Base-by-base conservation (phyloP, 2,113 vertebrate species). In the Coracopsis vasa region DNA sequence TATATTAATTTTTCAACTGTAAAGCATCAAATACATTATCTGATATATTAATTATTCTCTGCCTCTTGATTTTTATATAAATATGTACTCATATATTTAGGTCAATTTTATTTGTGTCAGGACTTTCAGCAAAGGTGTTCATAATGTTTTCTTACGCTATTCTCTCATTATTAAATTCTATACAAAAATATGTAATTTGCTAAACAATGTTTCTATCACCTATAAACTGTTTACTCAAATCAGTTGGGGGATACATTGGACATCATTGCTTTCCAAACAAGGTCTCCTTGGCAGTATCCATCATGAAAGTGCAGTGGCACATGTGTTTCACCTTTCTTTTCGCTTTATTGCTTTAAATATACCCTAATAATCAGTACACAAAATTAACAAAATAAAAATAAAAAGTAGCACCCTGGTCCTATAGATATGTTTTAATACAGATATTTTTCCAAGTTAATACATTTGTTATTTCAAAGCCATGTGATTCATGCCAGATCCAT, bases 301-400 rank as follows among this genome's bases (percentile, higher is more conserved):
- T 29, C 29, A 60, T 4, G 45, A 31, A 50, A 86, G 3, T 25
- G 10, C 17, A 50, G 9, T 0, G 0, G 6, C 13, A 44, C 3
- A 39, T 67, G 51, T 11, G 1, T 51, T 88, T 56, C 0, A 0
- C 7, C 13, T 87, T 86, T 42, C 14, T 78, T 80, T 93, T 86
- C 41, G 21, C 23, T 61, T 80, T 44, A 48, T 19, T 75, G 9
- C 29, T 69, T 20, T 35, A 91, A 65, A 56, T 27, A 27, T 6
- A 91, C 45, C 13, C 25, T 45, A 74, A 67, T 7, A 24, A 85
- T 39, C 23, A 48, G 25, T 39, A 20, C 20, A 75, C 9, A 82
- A 61, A 66, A 11, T 6, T 7, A 64, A 33, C 3, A 6, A 48
- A 80, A 69, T 35, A 45, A 24, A 64, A 48, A 5, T 6, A 54